phyloP scores from a whole-genome alignment of 2,888 invertebrate genomes.

The Pseudoips prasinana region DNA sequence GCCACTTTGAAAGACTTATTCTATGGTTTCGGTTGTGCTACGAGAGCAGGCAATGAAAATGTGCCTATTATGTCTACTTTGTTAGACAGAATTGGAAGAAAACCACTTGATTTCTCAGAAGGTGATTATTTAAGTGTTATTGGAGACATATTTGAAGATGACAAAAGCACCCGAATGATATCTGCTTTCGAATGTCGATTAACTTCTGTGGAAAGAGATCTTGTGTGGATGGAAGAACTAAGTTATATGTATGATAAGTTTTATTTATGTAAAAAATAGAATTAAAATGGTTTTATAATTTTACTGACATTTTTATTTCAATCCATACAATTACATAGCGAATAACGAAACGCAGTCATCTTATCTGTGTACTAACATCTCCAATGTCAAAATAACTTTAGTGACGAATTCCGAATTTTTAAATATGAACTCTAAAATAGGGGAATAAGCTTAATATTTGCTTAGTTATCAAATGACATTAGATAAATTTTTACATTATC shows the following conservation, averaged over 20 bases:
- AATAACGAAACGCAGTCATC: too few species aligned
- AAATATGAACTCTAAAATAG: too few species aligned
- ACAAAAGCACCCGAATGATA: conserved; percentile 53
- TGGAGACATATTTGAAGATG: conserved; percentile 70
- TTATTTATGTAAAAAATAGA: conserved; percentile 48
- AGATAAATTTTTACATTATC: too few species aligned
- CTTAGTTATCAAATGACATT: too few species aligned
- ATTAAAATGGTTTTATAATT: neutral
- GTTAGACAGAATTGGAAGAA: conserved; percentile 48
- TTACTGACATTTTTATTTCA: neutral
- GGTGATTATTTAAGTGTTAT: conserved; percentile 56
- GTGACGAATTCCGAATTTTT: too few species aligned
- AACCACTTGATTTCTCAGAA: conserved; percentile 42
- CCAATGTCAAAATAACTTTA: too few species aligned
- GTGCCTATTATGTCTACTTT: conserved; percentile 54
- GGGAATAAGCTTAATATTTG: too few species aligned
- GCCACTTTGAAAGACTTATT: conserved; percentile 46
- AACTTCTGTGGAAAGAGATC: conserved; percentile 56
- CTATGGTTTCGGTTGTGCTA: conserved; percentile 42
- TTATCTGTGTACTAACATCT: too few species aligned
- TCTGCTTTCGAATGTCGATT: conserved; percentile 57
- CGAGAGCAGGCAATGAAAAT: conserved; percentile 51
- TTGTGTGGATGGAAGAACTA: conserved; percentile 71
- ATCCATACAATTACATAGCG: too few species aligned
- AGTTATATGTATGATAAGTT: conserved; percentile 67